Evolutionary conservation across 2,888 invertebrate species (phyloP), one percentile per base, ranked within the genome.

Genomic region (Drosophila recens): DNA sequence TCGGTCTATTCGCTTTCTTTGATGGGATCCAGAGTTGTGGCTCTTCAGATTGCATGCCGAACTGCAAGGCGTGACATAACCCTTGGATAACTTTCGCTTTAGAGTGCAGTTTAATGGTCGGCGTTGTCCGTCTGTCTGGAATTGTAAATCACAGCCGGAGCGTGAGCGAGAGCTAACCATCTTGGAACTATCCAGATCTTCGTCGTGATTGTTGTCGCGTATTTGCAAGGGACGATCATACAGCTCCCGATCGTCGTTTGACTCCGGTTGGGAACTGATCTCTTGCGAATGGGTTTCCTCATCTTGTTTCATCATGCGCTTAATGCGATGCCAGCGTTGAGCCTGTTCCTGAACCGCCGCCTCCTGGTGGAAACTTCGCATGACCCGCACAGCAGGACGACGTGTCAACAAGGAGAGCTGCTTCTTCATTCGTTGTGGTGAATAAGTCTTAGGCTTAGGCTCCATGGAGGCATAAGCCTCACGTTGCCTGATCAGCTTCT

Each of bases 141-240:
- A 79, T 8, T 63, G 63, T 1, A 42, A 38, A 42, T 79, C 76
- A 15, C 76, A 79, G 11, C 76, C 76, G 15, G 76, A 75, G 10
- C 66, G 79, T 1, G 70, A 66, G 5, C 76, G 79, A 27, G 30
- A 9, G n/a, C 30, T 17, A 13, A 36, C 13, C 51, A 51, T 36
- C 20, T 36, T 36, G 23, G 20, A 13, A 51, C 36, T n/a, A 23
- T 36, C 23, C n/a, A 8, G 23, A 9, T 51, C 34, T 17, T 36
- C 34, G 3, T 11, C 9, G 4, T 11, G 27, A 27, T n/a, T 23
- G 4, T 11, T 23, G 20, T 13, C 4, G 4, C 51, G 51, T n/a
- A 51, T 36, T 36, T 36, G 34, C 36, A 51, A 36, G 2, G 51
- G 36, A n/a, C 51, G 51, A 13, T 51, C 51, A 20, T 51, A 36